Percentiles rank a stretch among this genome's conserved stretches.
Conservation (phyloP, 2,888 invertebrate genomes). For the Torymus tubicola region DNA sequence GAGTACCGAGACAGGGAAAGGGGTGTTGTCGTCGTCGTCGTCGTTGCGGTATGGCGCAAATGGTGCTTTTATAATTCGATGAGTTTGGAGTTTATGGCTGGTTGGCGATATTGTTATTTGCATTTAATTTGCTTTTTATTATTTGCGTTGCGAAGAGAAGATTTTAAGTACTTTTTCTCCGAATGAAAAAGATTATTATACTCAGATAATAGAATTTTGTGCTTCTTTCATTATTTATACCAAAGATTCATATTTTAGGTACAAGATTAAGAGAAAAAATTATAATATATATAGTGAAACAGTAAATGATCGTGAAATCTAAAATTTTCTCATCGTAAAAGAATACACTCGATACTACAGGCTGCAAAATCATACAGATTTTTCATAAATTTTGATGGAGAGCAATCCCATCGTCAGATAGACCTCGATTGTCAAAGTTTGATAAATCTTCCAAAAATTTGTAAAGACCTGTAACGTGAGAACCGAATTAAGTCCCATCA, state of each 20-base stretch:
- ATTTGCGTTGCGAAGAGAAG: neutral
- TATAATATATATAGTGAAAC: too few relatives aligned
- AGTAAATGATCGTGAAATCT: too few relatives aligned
- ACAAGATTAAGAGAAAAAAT: too few relatives aligned
- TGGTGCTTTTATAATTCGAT: conserved; percentile 16
- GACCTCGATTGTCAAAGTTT: neutral
- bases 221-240: too few relatives aligned
- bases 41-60: conserved; percentile 23
- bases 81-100: neutral
- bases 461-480: conserved; percentile 34
- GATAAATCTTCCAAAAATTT: conserved; percentile 37
- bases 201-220: too few relatives aligned
- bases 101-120: conserved; percentile 10
- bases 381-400: too few relatives aligned
- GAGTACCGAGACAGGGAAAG: neutral
- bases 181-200: too few relatives aligned
- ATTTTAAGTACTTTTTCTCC: too few relatives aligned
- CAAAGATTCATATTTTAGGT: too few relatives aligned
- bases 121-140: neutral
- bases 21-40: conserved; percentile 19
- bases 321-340: neutral
- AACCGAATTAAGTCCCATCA: conserved; percentile 29
- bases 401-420: too few relatives aligned
- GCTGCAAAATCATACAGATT: too few relatives aligned
- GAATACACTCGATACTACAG: neutral